phyloP scores from a whole-genome alignment of 2,797 vertebrate species.

The Cossypha dichroa region DNA sequence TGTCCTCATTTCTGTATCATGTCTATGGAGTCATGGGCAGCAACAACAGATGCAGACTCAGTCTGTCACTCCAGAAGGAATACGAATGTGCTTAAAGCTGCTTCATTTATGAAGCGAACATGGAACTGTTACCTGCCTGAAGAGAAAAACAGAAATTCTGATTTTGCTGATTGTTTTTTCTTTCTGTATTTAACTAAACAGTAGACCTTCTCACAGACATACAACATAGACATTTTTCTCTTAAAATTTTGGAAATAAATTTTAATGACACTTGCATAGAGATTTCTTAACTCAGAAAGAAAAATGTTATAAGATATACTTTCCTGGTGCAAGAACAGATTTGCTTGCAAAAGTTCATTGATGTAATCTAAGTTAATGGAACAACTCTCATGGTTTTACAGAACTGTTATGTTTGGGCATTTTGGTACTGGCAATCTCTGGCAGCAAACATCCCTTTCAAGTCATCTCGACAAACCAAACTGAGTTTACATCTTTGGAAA shows the following conservation, averaged over 20 bases:
- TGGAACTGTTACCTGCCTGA: constrained; percentile 81
- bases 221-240: not conserved
- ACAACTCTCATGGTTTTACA: not conserved
- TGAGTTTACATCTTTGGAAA: not conserved
- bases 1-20: constrained; percentile 72
- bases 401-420: not conserved
- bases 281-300: not conserved
- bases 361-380: not conserved
- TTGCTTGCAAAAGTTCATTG: not conserved
- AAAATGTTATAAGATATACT: not conserved
- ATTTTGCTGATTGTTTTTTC: not conserved
- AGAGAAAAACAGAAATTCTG: constrained; percentile 26
- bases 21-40: constrained; percentile 75
- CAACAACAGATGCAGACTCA: constrained; percentile 78
- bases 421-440: not conserved
- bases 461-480: not conserved
- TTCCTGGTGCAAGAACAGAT: not conserved
- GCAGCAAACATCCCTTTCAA: not conserved
- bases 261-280: not conserved
- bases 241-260: not conserved
- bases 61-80: constrained; percentile 83
- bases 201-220: not conserved
- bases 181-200: not conserved
- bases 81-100: constrained; percentile 78
- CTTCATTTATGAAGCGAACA: constrained; percentile 84